Percentiles rank a stretch among this genome's conserved stretches.
Conservation (phyloP, 53 echinoderm and acorn worm species). For the Mesocentrotus franciscanus region DNA sequence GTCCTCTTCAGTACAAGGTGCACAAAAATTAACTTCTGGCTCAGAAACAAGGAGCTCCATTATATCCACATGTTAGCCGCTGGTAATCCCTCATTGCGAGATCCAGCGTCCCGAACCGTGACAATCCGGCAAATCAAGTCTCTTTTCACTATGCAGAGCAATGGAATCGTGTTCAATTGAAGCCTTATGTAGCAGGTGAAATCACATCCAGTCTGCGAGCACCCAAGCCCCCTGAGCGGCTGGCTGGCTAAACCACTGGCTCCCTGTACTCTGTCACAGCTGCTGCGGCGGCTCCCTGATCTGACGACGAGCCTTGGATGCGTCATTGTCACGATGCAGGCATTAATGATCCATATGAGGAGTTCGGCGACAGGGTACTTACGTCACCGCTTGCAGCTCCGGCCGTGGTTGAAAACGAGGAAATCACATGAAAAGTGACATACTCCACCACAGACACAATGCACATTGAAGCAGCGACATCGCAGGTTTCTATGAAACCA, state of each 20-base stretch:
- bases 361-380: slow-evolving; percentile 22
- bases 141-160: background rate
- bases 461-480: background rate
- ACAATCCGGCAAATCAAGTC: background rate
- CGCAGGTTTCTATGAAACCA: background rate
- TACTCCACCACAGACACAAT: slow-evolving; percentile 8
- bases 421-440: slow-evolving; percentile 52
- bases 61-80: slow-evolving; percentile 35
- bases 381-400: slow-evolving; percentile 43
- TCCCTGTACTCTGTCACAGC: slow-evolving; percentile 28
- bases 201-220: background rate
- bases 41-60: slow-evolving; percentile 62
- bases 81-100: slow-evolving; percentile 31
- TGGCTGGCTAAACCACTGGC: slow-evolving; percentile 49
- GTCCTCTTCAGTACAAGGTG: slow-evolving; percentile 52
- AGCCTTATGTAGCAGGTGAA: background rate
- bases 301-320: slow-evolving; percentile 12
- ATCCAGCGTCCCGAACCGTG: background rate
- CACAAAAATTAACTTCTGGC: slow-evolving; percentile 49
- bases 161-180: background rate
- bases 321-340: slow-evolving; percentile 12
- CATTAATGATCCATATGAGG: slow-evolving; percentile 45
- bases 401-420: slow-evolving; percentile 12
- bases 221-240: slow-evolving; percentile 50
- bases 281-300: slow-evolving; percentile 47